phyloP scores from a whole-genome alignment of 1,140 invertebrate genomes.

The Drosophila bocqueti region DNA sequence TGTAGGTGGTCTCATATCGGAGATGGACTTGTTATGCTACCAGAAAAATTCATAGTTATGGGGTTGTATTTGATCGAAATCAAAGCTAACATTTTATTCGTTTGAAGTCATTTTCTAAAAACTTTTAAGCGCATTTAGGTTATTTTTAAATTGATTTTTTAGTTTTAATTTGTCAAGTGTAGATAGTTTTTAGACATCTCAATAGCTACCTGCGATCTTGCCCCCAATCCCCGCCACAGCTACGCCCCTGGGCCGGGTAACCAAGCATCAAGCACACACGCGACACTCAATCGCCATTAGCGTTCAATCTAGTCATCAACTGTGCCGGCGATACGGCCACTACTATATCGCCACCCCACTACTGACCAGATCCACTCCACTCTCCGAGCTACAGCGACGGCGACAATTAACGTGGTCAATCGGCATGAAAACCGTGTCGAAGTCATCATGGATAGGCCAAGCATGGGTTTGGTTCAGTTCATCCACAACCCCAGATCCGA shows the following conservation, averaged over 20 bases:
- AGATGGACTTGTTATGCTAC: not conserved
- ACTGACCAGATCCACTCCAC: slow-evolving; percentile 33
- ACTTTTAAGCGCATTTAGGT: too few relatives aligned
- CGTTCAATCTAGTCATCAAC: slow-evolving; percentile 60
- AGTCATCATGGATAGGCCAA: slow-evolving; percentile 67
- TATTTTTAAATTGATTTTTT: not conserved
- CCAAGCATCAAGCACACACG: slow-evolving; percentile 71
- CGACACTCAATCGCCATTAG: slow-evolving; percentile 74
- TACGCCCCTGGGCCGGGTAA: slow-evolving; percentile 64
- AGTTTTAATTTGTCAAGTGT: not conserved
- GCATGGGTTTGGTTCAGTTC: slow-evolving; percentile 49
- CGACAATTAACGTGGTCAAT: slow-evolving; percentile 77
- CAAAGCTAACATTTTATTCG: too few relatives aligned
- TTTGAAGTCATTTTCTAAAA: too few relatives aligned
- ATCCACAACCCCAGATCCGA: slow-evolving; percentile 29
- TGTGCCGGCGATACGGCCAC: slow-evolving; percentile 44
- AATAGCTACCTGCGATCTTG: slow-evolving; percentile 29
- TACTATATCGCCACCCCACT: slow-evolving; percentile 29
- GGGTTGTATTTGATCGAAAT: not conserved
- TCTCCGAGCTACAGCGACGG: slow-evolving; percentile 10
- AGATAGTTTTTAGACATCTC: not conserved
- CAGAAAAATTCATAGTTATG: too few relatives aligned
- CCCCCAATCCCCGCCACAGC: slow-evolving; percentile 19
- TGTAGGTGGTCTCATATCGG: not conserved
- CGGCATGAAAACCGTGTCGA: slow-evolving; percentile 83